Percentiles rank a stretch among this genome's conserved stretches.
phyloP scores from a whole-genome alignment of 2,113 vertebrate genomes.

The Cyprinodon variegatus region DNA sequence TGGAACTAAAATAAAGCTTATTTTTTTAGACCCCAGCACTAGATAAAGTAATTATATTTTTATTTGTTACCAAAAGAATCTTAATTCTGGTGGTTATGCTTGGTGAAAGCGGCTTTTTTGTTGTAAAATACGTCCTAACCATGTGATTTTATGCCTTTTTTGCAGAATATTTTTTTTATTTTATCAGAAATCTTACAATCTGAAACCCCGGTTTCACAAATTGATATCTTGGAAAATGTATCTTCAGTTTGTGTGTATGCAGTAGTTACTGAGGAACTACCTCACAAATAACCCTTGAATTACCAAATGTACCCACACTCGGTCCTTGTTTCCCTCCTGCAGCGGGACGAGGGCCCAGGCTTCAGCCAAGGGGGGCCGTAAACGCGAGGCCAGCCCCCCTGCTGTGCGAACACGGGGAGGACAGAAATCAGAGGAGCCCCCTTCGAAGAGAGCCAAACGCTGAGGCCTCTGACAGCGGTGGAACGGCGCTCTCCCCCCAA shows the following conservation, averaged over 20 bases:
- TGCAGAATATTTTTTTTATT: not conserved
- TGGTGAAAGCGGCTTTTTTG: not conserved
- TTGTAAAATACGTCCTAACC: not conserved
- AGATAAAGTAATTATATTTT: not conserved
- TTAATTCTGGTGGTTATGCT: not conserved
- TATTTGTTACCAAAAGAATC: not conserved
- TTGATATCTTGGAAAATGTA: not conserved
- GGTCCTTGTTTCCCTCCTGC: constrained; percentile 58
- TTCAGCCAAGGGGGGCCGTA: constrained; percentile 80
- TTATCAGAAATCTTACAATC: not conserved
- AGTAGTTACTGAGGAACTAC: constrained; percentile 16
- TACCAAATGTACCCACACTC: constrained; percentile 53
- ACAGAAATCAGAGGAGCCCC: constrained; percentile 85
- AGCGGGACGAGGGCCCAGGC: constrained; percentile 83
- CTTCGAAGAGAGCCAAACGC: constrained; percentile 87
- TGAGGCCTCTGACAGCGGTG: constrained; percentile 64
- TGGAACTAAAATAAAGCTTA: not conserved
- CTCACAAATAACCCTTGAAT: constrained; percentile 36
- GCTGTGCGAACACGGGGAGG: constrained; percentile 84
- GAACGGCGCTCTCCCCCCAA: constrained; percentile 26
- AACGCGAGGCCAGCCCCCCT: constrained; percentile 86
- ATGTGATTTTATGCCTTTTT: not conserved
- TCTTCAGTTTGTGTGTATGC: constrained; percentile 11
- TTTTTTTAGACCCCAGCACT: not conserved
- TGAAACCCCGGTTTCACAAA: constrained; percentile 9